Evolutionary conservation across 2,888 invertebrate species (phyloP).

Genomic region (Pandemis cinnamomeana): DNA sequence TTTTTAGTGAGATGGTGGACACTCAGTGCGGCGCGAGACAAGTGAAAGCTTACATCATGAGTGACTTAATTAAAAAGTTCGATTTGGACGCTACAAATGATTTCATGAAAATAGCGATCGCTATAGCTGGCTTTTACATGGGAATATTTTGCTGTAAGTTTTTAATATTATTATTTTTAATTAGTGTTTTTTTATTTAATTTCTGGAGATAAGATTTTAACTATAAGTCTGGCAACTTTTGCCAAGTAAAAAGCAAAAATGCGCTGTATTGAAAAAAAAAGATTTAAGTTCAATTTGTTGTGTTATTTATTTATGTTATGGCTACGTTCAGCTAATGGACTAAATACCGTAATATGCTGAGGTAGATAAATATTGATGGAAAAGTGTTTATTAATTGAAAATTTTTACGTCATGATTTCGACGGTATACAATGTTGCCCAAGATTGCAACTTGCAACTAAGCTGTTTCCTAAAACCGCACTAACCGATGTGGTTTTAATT

Average conservation of each 20-base stretch:
- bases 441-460: slow-evolving; percentile 31
- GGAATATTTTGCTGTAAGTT: slow-evolving; percentile 76
- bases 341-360: slow-evolving; percentile 16
- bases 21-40: slow-evolving; percentile 71
- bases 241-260: background rate
- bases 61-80: slow-evolving; percentile 76
- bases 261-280: background rate
- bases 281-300: background rate
- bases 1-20: slow-evolving; percentile 68
- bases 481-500: slow-evolving; percentile 25
- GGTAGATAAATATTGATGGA: background rate
- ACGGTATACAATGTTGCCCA: slow-evolving; percentile 12
- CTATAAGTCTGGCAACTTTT: background rate
- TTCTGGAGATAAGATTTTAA: background rate
- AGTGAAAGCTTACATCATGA: slow-evolving; percentile 79
- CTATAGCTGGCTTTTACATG: slow-evolving; percentile 71
- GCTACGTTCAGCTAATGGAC: background rate
- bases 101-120: slow-evolving; percentile 68
- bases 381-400: background rate
- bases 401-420: background rate
- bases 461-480: slow-evolving; percentile 27
- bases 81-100: slow-evolving; percentile 72
- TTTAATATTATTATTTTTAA: slow-evolving; percentile 46
- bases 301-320: background rate
- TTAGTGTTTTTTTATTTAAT: slow-evolving; percentile 12